Base-by-base conservation (phyloP, 2,113 vertebrate genomes). In the Chamaetylas fuelleborni region DNA sequence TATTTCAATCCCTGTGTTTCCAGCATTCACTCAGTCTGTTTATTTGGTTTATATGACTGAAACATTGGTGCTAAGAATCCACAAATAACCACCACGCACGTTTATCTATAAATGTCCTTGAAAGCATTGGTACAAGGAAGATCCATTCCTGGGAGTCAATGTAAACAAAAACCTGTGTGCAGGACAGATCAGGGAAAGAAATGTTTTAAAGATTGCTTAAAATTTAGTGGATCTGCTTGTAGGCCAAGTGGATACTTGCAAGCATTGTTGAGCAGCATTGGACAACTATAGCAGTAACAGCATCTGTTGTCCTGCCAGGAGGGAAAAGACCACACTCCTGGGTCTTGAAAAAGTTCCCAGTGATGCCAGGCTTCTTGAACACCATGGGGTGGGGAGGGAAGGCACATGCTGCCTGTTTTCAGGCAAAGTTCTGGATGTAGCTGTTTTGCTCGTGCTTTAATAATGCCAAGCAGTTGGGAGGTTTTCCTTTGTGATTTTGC, bases 401-500 rank as follows among this genome's bases (percentile, higher is more conserved):
- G 29, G 31, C 1, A 3, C 33, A 47, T 24, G 23, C 40, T 92
- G 67, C 14, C 38, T 57, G 8, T 78, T 93, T 92, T 58, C 47
- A 88, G 64, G 29, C 33, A 58, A 43, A 57, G 29, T 29, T 57
- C 78, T 83, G 56, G 43, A 71, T 78, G 64, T 40, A 54, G 47
- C 45, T 62, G 1, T 66, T 88, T 71, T 0, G 2, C 36, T 81
- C 0, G 0, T 20, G 19, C 40, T 66, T 6, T 47, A 60, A 57
- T 51, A 43, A 48, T 7, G n/a, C 54, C 29, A 50, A 42, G 42
- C 70, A 24, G 8, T 34, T 65, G 53, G 58, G 71, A 85, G 78
- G 28, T 38, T 90, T 69, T 74, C 43, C 56, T 81, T 50, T 71
- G 51, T 81, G 74, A 60, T 88, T 88, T 84, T 64, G n/a, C 61